Percentiles rank a stretch among this genome's conserved stretches.
Conservation (phyloP, 1,140 invertebrate genomes). For the Hermetia illucens region DNA sequence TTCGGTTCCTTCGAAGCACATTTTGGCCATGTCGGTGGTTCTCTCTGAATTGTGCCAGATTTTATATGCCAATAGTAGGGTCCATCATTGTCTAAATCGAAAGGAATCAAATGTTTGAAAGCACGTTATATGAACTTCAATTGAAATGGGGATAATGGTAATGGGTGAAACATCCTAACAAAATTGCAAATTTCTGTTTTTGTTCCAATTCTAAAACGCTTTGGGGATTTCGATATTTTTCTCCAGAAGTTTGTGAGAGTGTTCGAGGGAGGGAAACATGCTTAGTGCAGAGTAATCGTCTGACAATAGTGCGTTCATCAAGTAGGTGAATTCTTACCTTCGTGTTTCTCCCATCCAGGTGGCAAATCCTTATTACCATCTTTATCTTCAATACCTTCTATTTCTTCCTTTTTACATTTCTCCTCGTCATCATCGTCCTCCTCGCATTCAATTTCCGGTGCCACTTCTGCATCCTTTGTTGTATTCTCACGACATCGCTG, state of each 20-base stretch:
- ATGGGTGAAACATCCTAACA: background rate
- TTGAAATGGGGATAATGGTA: constrained; percentile 1
- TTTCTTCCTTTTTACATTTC: constrained; percentile 22
- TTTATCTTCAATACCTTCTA: constrained; percentile 18
- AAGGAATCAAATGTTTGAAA: constrained; percentile 3
- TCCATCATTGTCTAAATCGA: constrained; percentile 83
- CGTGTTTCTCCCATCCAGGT: constrained; percentile 84
- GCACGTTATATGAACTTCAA: constrained; percentile 1
- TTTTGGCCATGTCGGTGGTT: constrained; percentile 52
- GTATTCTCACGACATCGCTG: constrained; percentile 36
- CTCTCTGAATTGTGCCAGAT: constrained; percentile 90
- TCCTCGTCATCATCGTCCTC: constrained; percentile 33
- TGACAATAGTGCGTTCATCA: too few relatives aligned
- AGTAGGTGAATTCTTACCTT: constrained; percentile 54
- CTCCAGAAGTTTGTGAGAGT: too few relatives aligned
- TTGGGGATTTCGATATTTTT: too few relatives aligned
- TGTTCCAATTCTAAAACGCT: too few relatives aligned
- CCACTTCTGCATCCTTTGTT: constrained; percentile 27
- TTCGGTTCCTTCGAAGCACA: constrained; percentile 23
- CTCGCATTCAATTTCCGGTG: constrained; percentile 32
- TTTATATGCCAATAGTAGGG: constrained; percentile 98
- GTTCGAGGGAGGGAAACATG: too few relatives aligned
- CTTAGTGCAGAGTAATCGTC: too few relatives aligned
- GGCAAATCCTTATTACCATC: constrained; percentile 37
- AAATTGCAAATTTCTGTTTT: background rate